These are phyloP conservation scores for Thymelicus sylvestris DNA, from an alignment of 2,888 invertebrate genomes.

Conservation along the genomic window DNA sequence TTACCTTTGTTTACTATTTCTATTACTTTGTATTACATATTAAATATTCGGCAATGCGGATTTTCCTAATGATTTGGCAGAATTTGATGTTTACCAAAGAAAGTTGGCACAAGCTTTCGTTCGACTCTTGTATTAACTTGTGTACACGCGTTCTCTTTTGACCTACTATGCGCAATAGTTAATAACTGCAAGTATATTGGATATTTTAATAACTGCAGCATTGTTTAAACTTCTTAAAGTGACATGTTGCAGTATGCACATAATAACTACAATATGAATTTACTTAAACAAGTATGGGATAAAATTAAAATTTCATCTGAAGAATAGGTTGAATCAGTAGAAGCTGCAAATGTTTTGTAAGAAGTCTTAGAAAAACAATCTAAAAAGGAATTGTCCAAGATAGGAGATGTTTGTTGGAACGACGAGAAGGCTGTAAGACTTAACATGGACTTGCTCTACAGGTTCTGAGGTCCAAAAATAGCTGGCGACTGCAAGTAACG, in stretches of 20 bases:
- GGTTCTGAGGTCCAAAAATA: slow-evolving; percentile 74
- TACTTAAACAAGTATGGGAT: no score
- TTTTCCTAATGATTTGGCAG: slow-evolving; percentile 28
- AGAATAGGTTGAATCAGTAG: neutral
- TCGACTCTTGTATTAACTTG: slow-evolving; percentile 17
- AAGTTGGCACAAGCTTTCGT: slow-evolving; percentile 34
- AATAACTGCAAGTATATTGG: slow-evolving; percentile 2
- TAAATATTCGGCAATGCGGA: slow-evolving; percentile 7
- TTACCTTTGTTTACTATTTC: no score
- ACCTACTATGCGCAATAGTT: slow-evolving; percentile 24
- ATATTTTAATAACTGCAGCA: slow-evolving; percentile 1
- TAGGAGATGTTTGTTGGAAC: slow-evolving; percentile 52
- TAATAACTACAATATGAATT: no score
- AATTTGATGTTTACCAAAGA: slow-evolving; percentile 34
- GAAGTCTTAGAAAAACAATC: slow-evolving; percentile 15
- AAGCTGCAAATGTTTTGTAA: neutral
- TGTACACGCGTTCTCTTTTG: slow-evolving; percentile 30
- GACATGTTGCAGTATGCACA: no score
- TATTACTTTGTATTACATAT: no score
- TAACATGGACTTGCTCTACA: slow-evolving; percentile 56
- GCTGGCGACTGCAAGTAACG: slow-evolving; percentile 61
- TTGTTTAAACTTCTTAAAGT: neutral
- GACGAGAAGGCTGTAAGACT: slow-evolving; percentile 55
- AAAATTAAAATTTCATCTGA: neutral
- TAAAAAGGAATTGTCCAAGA: slow-evolving; percentile 51